Evolutionary conservation across 2,888 invertebrate genomes (phyloP), one percentile per base, ranked within the genome.

Genomic region (Campoplex capitator): DNA sequence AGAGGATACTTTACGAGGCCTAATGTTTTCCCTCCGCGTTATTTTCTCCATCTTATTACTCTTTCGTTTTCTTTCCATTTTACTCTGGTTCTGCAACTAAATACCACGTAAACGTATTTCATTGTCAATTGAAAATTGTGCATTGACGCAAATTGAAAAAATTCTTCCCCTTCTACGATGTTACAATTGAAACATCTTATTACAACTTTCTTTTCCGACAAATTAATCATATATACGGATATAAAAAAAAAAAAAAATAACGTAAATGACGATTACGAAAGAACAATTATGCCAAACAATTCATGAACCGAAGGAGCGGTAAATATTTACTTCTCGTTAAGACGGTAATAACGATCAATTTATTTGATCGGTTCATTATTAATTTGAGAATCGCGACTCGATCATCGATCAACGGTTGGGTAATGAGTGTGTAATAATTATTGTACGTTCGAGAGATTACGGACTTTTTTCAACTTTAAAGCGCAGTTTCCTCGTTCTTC

Each of bases 1-100:
- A 88, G 74, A 67, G 62, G 65, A 81, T 42, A 83, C 83, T 91
- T 91, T 89, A 89, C 80, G 88, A 89, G 82, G 67, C 18, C 84
- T 80, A 80, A 80, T 84, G 80, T 58, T 73, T 85, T 77, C 81
- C 76, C 58, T 71, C 32, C 16, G 32, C 32, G 32, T 62, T 32
- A 54, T 67, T 71, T 38, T 71, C 23, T 23, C 71, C 13, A 62
- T 45, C 42, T 87, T 77, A 77, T n/a, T 45, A 35, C 35, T 9
- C 62, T 16, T 71, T 18, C 48, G 0, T 51, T 51, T 58, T 23
- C 35, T 73, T 13, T 70, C 62, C 56, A 32, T 65, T 51, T 74
- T 7, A 16, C 56, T 76, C 74, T 79, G 35, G 2, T 32, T 23
- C 48, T 16, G 7, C 73, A 54, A 38, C 8, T 38, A 38, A 35